These are phyloP conservation scores for Nesoenas mayeri DNA, from an alignment of 2,113 vertebrate species.

Conservation along the genomic window DNA sequence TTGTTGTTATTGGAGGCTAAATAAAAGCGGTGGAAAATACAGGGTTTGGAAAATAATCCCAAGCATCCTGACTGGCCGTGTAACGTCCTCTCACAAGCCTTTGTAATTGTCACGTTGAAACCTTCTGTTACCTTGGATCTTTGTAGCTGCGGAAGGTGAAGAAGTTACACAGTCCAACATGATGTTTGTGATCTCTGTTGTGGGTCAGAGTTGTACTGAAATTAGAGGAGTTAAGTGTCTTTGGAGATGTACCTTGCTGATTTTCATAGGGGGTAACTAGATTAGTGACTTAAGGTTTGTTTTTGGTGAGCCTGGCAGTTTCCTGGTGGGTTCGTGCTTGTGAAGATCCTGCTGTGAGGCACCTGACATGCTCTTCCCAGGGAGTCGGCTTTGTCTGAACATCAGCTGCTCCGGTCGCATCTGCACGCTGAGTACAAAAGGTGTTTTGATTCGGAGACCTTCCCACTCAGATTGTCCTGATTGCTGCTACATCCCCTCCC, in stretches of 20 bases:
- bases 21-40: neutral
- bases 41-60: neutral
- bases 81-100: neutral
- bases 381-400: neutral
- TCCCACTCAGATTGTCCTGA: neutral
- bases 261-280: neutral
- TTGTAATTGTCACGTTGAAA: neutral
- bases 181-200: neutral
- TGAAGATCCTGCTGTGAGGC: neutral
- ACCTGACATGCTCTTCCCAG: neutral
- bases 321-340: neutral
- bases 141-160: neutral
- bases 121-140: neutral
- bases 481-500: neutral
- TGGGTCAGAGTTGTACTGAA: neutral
- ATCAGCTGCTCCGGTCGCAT: neutral
- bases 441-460: neutral
- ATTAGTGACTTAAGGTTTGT: neutral
- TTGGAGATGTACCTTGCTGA: neutral
- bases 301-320: neutral
- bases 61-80: neutral
- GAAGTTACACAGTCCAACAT: neutral
- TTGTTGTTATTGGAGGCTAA: neutral
- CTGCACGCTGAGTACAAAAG: neutral
- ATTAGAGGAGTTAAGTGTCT: neutral